Conservation (phyloP, 2,888 invertebrate species). For the Linnaemya tessellans region DNA sequence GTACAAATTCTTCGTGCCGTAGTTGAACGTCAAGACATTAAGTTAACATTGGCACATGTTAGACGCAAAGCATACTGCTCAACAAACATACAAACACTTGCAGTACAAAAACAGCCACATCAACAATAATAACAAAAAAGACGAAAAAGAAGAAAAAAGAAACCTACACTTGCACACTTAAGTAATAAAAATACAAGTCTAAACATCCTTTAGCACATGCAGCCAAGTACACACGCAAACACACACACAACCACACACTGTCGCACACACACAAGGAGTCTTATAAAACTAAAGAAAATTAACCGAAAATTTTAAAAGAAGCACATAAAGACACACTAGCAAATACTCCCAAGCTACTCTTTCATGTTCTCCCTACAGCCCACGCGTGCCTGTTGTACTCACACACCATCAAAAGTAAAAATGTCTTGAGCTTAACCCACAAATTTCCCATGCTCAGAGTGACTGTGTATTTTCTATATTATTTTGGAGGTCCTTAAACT, state of each 20-base stretch:
- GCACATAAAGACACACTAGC: constrained; percentile 13
- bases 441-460: constrained; percentile 8
- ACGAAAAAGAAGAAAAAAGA: too few relatives aligned
- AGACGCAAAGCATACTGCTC: constrained; percentile 11
- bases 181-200: not conserved
- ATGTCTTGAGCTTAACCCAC: constrained; percentile 41
- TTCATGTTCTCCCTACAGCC: not conserved
- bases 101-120: not conserved
- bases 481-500: constrained; percentile 56
- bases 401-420: constrained; percentile 29
- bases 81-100: not conserved
- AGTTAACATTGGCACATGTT: constrained; percentile 69
- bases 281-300: constrained; percentile 61
- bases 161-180: not conserved
- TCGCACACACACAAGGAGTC: constrained; percentile 28
- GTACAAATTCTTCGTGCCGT: constrained; percentile 14
- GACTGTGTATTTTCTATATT: not conserved
- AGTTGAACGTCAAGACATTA: constrained; percentile 56
- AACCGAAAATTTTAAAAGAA: constrained; percentile 48
- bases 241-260: constrained; percentile 1
- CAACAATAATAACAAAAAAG: not conserved
- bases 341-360: not conserved
- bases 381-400: not conserved
- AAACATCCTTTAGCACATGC: constrained; percentile 16
- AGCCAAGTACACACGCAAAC: not conserved